A percentile compares a stretch with the other conserved stretches of the same genome.
Conservation (phyloP, 2,797 vertebrate genomes). For the Luscinia megarhynchos region DNA sequence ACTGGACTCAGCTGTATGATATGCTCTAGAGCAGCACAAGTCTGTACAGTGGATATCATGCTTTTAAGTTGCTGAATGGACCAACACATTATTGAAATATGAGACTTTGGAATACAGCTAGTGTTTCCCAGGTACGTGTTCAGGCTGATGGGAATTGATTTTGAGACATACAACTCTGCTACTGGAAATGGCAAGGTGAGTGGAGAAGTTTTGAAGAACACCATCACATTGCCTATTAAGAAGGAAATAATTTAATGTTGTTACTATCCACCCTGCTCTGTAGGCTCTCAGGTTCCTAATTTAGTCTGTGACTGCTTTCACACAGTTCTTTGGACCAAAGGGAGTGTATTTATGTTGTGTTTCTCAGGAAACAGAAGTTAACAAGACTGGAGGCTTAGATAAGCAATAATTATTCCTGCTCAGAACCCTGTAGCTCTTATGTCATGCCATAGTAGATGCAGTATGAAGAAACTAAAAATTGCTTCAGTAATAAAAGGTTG, state of each 20-base stretch:
- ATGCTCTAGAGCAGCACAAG: not conserved
- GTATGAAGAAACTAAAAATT: not conserved
- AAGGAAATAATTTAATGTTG: not conserved
- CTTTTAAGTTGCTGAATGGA: not conserved
- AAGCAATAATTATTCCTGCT: not conserved
- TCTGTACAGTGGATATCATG: not conserved
- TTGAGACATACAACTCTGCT: not conserved
- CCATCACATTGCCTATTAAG: not conserved
- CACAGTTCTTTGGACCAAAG: not conserved
- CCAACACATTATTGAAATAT: not conserved
- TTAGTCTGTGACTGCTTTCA: not conserved
- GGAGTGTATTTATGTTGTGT: not conserved
- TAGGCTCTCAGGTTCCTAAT: not conserved
- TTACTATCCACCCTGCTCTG: fast-evolving
- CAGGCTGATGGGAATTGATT: not conserved
- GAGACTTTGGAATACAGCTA: not conserved
- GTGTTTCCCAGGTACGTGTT: not conserved
- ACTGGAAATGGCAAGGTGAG: not conserved
- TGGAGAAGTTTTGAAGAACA: not conserved
- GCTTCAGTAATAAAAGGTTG: not conserved
- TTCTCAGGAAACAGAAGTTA: not conserved
- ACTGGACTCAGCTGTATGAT: not conserved
- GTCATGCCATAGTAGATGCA: not conserved
- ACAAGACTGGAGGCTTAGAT: not conserved
- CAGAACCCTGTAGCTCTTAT: not conserved